These are phyloP conservation scores for Pseudorasbora parva DNA, from an alignment of 2,113 vertebrate species.

Conservation along the genomic window DNA sequence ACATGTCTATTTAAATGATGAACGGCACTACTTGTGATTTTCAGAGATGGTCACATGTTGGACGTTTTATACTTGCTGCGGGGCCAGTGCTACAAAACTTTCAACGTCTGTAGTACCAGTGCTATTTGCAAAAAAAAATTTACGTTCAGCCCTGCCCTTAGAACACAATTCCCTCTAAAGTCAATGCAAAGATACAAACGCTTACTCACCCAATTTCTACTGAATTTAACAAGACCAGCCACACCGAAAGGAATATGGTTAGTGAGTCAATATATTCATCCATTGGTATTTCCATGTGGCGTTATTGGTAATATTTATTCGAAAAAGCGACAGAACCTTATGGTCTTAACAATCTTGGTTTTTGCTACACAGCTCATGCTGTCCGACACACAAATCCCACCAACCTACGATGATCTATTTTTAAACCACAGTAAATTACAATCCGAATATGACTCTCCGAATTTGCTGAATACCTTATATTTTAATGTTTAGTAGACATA, in stretches of 20 bases:
- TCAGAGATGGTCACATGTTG: no score
- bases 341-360: neutral
- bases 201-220: neutral
- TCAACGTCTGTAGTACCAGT: no score
- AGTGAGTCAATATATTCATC: slow-evolving; percentile 43
- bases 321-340: slow-evolving; percentile 32
- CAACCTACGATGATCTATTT: neutral
- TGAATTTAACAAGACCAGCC: slow-evolving; percentile 15
- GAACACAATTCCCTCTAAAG: neutral
- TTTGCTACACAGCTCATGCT: neutral
- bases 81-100: no score
- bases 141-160: neutral
- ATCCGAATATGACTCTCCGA: neutral
- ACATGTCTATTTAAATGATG: no score
- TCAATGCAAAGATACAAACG: neutral
- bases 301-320: slow-evolving; percentile 30
- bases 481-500: neutral
- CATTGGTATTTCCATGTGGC: slow-evolving; percentile 2
- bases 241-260: neutral
- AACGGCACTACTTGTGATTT: no score
- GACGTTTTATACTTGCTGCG: no score
- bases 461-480: neutral
- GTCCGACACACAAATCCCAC: neutral
- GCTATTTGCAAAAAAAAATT: no score
- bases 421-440: neutral